These are phyloP conservation scores for Campylomormyrus numenius DNA, from an alignment of 2,113 vertebrate genomes.

Conservation along the genomic window DNA sequence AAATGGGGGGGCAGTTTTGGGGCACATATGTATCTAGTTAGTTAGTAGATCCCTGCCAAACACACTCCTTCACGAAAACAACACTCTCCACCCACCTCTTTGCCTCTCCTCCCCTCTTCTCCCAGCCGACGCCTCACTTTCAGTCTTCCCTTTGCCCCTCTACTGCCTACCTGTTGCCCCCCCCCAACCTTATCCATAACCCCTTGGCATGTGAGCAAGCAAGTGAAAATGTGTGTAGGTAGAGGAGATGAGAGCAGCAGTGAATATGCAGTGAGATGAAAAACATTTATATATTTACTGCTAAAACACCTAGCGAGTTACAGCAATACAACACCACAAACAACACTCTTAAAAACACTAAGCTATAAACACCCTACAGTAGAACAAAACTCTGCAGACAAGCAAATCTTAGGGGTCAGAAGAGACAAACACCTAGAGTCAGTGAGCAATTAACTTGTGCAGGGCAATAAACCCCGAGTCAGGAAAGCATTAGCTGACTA, in stretches of 20 bases:
- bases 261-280: background rate
- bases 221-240: background rate
- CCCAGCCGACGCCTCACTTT: background rate
- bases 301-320: background rate
- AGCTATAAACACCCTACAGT: background rate
- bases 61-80: conserved; percentile 17
- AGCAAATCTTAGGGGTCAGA: background rate
- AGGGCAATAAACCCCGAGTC: background rate
- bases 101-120: background rate
- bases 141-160: background rate
- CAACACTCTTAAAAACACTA: background rate
- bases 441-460: background rate
- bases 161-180: background rate
- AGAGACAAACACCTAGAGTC: background rate
- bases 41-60: conserved; percentile 11
- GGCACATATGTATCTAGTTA: conserved; percentile 22
- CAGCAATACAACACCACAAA: background rate
- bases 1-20: background rate
- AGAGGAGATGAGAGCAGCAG: background rate
- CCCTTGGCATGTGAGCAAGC: background rate
- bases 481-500: background rate
- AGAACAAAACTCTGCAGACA: background rate
- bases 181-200: background rate
- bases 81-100: conserved; percentile 18
- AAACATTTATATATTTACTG: background rate